These are phyloP conservation scores for Drosophila takahashii DNA, from an alignment of 1,140 invertebrate species.

Conservation along the genomic window DNA sequence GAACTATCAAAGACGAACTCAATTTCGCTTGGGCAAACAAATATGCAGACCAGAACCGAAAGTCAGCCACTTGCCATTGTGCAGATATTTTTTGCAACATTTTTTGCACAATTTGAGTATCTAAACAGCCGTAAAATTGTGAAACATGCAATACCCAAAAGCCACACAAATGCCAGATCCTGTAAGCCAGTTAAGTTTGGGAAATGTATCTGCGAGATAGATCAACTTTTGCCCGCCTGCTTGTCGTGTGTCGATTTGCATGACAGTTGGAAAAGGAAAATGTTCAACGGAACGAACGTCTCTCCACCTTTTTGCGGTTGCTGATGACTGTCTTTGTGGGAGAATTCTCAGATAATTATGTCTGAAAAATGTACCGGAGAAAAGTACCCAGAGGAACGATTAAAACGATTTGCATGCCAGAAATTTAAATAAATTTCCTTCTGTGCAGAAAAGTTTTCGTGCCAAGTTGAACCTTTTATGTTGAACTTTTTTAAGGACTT, in stretches of 20 bases:
- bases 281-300: conserved; percentile 13
- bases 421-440: not conserved
- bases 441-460: not conserved
- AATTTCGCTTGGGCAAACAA: conserved; percentile 45
- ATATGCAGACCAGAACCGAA: conserved; percentile 35
- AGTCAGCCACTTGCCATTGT: conserved; percentile 25
- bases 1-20: conserved; percentile 27
- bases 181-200: conserved; percentile 43
- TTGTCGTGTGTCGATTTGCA: conserved; percentile 46
- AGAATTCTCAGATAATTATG: conserved; percentile 39
- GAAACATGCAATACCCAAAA: conserved; percentile 68
- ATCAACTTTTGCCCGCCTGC: conserved; percentile 32
- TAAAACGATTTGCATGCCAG: conserved; percentile 3
- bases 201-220: conserved; percentile 37
- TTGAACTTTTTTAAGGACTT: not conserved
- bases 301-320: conserved; percentile 37
- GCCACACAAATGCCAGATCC: conserved; percentile 48
- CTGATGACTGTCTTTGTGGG: conserved; percentile 31
- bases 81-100: conserved; percentile 17
- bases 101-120: conserved; percentile 65
- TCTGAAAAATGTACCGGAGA: conserved; percentile 12
- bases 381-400: conserved; percentile 18
- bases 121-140: conserved; percentile 77
- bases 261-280: conserved; percentile 46
- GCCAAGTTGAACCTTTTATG: conserved; percentile 8